Evolutionary conservation across 2,797 vertebrate species (phyloP).

Genomic region (Gadopsis bispinosus): DNA sequence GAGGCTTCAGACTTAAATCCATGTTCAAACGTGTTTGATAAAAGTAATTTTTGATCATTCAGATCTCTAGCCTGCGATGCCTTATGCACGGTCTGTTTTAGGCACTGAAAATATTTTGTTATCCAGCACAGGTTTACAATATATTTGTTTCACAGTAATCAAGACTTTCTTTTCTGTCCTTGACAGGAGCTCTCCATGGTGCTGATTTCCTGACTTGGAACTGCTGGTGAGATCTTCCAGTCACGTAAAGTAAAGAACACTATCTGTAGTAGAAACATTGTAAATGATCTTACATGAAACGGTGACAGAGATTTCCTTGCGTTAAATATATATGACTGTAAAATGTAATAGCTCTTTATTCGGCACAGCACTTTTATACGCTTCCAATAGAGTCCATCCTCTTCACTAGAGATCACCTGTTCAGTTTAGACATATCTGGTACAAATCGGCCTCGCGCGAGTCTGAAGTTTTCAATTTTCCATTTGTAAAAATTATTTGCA

Average conservation of each 20-base stretch:
- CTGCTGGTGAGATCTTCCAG: neutral
- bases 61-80: neutral
- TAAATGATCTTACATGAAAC: neutral
- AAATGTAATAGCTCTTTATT: neutral
- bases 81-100: neutral
- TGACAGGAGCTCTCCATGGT: conserved; percentile 79
- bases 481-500: neutral
- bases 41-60: neutral
- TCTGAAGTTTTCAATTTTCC: neutral
- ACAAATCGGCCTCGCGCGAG: neutral
- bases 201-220: conserved; percentile 59
- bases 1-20: neutral
- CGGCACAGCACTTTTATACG: accelerated
- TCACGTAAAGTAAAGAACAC: conserved; percentile 1
- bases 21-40: neutral
- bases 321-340: neutral
- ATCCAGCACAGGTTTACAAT: neutral
- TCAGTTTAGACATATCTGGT: neutral
- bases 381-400: neutral
- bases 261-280: neutral
- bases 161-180: neutral
- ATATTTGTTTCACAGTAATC: neutral
- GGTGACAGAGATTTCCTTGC: neutral
- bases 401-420: neutral
- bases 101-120: neutral